Base-by-base conservation (phyloP, 2,888 invertebrate species). In the Erynnis tages region DNA sequence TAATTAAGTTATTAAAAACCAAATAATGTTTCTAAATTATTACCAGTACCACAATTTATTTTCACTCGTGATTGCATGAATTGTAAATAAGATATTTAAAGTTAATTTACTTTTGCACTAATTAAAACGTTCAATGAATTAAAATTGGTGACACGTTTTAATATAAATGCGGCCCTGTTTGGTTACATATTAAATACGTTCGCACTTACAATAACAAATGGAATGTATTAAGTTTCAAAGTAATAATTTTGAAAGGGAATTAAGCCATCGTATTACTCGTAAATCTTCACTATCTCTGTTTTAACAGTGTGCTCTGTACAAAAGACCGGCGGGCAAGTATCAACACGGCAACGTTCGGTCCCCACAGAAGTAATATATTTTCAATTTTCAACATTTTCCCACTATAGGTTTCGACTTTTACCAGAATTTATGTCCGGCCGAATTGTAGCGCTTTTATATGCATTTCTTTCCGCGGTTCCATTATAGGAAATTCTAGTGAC, bases 341-440 rank as follows among this genome's bases (percentile, higher is more conserved):
- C 74, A 75, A 66, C 69, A 66, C 66, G 63, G 62, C 62, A 60
- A 58, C 64, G 63, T 60, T 61, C 60, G 63, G 57, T 72, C 81
- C 79, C 79, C 72, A 70, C 73, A 67, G 63, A 69, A 71, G 80
- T 82, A 80, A 87, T 87, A 85, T 83, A 85, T 86, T 83, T 86
- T 84, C 84, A 85, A 88, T 86, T 86, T 88, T 80, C 82, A 75
- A 72, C 74, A 67, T 75, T 66, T 43, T 47, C 54, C 57, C 75
- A 73, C 71, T 61, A 59, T 71, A 71, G 68, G 79, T 73, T 79
- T 71, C 70, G 74, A 73, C 76, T 76, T 73, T 76, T 72, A 73
- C 69, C 71, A 63, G 73, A 76, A 84, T 84, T 85, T 83, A 82
- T 82, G 38, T 60, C 58, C 50, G 56, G 55, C 52, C 56, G 53